These are phyloP conservation scores for Catajapyx aquilonaris DNA, from an alignment of 1,140 invertebrate species.

Conservation along the genomic window DNA sequence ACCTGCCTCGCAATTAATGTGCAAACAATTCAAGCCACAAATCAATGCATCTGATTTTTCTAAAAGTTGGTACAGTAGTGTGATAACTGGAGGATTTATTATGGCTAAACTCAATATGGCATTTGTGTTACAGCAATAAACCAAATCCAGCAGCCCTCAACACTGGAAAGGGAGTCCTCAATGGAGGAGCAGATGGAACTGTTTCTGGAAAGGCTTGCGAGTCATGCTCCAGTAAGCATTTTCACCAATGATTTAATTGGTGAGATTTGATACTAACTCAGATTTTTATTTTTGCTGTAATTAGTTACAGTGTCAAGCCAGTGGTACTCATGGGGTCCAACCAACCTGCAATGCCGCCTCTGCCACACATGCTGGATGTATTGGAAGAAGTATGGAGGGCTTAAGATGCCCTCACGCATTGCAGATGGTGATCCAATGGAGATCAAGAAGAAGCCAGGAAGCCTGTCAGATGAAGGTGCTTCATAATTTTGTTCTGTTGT, in stretches of 20 bases:
- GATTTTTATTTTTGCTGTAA: too few species aligned
- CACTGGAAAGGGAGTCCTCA: constrained; percentile 44
- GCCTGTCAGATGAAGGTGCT: constrained; percentile 18
- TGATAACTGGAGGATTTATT: too few species aligned
- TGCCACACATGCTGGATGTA: constrained; percentile 89
- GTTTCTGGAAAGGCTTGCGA: constrained; percentile 51
- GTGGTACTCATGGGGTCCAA: constrained; percentile 92
- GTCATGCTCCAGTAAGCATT: constrained; percentile 48
- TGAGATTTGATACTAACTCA: too few species aligned
- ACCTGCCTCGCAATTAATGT: too few species aligned
- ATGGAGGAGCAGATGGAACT: constrained; percentile 39
- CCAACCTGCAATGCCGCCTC: constrained; percentile 69
- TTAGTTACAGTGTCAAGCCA: constrained; percentile 51
- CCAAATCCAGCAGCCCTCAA: constrained; percentile 45
- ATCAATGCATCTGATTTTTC: too few species aligned
- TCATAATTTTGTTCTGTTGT: background rate
- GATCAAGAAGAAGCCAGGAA: constrained; percentile 29
- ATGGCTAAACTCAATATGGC: too few species aligned
- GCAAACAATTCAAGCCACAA: too few species aligned
- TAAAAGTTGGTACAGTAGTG: too few species aligned
- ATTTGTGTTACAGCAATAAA: constrained; percentile 46
- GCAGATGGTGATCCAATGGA: constrained; percentile 17
- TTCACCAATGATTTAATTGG: too few species aligned
- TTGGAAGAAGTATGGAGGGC: constrained; percentile 96
- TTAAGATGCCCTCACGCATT: constrained; percentile 40